Evolutionary conservation across 2,797 vertebrate species (phyloP), one percentile per base, ranked within the genome.

Genomic region (Lutjanus campechanus): DNA sequence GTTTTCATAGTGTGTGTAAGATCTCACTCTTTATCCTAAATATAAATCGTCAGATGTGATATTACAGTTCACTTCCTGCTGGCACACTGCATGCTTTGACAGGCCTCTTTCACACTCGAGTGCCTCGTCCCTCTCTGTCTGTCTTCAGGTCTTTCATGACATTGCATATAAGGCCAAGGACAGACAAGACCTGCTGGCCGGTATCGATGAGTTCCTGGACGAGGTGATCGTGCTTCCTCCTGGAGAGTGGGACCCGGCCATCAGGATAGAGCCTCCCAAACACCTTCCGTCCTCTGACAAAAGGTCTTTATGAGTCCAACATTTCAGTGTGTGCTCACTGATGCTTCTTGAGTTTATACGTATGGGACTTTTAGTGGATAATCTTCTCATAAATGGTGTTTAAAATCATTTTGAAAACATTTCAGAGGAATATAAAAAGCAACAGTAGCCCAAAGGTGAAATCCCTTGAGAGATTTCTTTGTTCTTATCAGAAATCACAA

Each of bases 161-260:
- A 98, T 99, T 67, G 98, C 98, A 17, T 99, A 99, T 81, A 99
- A 99, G 93, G 98, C 98, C 73, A 99, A 98, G 95, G 97, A 99
- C 92, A 95, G 97, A 88, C 96, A 98, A 59, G 98, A 99, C 91
- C 95, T 99, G 84, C 95, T 99, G 0, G 98, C 98, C 29, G 98
- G 98, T 72, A 99, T 99, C 1, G 98, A 99, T 8, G 98, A 99
- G 90, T 99, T 99, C 90, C 94, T 99, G 83, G 98, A 99, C 69
- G 98, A 99, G 92, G 98, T 99, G 68, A 98, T 99, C 7, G 98
- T 99, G 66, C 97, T 99, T 69, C 98, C 98, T 7, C 98, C 98
- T 0, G 98, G 98, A 29, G 98, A 99, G 73, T 99, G 98, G 98
- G 98, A 99, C 84, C 98, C 98, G 3, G 87, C 97, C 44, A 99